Percentiles rank a stretch among this genome's conserved stretches.
phyloP scores from a whole-genome alignment of 2,888 invertebrate species.

The Drosophila atripex region DNA sequence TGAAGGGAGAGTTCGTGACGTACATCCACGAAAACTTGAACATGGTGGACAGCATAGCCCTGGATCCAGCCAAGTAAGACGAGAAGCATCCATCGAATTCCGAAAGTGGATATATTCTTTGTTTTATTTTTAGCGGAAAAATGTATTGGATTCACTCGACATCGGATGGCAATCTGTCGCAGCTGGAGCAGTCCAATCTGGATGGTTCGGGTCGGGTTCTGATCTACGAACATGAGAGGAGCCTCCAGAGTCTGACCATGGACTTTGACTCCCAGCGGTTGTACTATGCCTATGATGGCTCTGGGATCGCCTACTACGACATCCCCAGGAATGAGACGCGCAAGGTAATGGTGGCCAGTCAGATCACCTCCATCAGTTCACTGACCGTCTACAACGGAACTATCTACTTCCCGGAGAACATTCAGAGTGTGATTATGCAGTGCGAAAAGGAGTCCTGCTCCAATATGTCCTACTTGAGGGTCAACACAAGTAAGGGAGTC shows the following conservation, averaged over 20 bases:
- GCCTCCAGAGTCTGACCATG: slow-evolving; percentile 86
- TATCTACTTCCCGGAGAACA: slow-evolving; percentile 89
- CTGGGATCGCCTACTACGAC: slow-evolving; percentile 87
- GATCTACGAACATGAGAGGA: slow-evolving; percentile 74
- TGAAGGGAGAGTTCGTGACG: slow-evolving; percentile 89
- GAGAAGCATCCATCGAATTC: background rate
- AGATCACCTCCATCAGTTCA: slow-evolving; percentile 84
- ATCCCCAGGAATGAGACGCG: slow-evolving; percentile 82
- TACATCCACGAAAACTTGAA: slow-evolving; percentile 81
- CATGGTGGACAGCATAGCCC: slow-evolving; percentile 87
- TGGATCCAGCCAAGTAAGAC: slow-evolving; percentile 87
- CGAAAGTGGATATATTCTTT: background rate
- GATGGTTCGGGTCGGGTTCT: slow-evolving; percentile 86
- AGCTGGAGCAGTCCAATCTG: slow-evolving; percentile 87
- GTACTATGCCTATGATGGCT: slow-evolving; percentile 88
- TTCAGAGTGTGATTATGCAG: slow-evolving; percentile 86
- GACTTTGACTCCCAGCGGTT: slow-evolving; percentile 86
- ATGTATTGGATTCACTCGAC: slow-evolving; percentile 86
- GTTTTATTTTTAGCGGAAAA: slow-evolving; percentile 84
- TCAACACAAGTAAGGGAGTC: slow-evolving; percentile 85
- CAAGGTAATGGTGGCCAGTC: slow-evolving; percentile 77
- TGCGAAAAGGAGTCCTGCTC: slow-evolving; percentile 86
- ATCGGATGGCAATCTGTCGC: slow-evolving; percentile 80
- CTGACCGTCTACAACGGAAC: slow-evolving; percentile 87
- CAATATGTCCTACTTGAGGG: slow-evolving; percentile 84